Conservation (phyloP, 2,113 vertebrate species). For the Sardina pilchardus region DNA sequence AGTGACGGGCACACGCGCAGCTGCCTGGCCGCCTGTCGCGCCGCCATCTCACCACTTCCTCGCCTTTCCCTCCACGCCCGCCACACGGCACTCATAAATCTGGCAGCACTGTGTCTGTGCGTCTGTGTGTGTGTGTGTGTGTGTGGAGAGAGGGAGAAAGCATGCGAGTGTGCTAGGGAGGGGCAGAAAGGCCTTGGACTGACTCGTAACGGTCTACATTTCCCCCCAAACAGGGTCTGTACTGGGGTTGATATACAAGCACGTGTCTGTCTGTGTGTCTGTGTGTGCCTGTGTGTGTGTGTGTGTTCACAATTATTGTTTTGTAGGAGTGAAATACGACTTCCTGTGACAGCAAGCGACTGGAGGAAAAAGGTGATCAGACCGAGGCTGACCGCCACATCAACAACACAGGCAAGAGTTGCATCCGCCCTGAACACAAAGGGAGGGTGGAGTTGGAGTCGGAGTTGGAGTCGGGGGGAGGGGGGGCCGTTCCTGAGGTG, state of each 20-base stretch:
- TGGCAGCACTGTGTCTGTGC: neutral
- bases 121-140: neutral
- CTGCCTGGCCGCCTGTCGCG: neutral
- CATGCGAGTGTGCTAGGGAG: neutral
- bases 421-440: neutral
- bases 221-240: neutral
- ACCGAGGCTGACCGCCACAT: too few relatives aligned
- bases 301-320: neutral
- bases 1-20: neutral
- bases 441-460: neutral
- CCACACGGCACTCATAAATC: neutral
- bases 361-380: neutral
- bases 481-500: slow-evolving; percentile 36
- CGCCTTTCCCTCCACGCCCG: neutral
- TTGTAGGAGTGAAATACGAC: neutral
- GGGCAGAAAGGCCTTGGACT: neutral
- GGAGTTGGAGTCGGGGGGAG: neutral
- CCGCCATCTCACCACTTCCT: neutral
- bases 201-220: neutral
- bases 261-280: neutral
- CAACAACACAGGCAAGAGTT: neutral
- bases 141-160: neutral
- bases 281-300: neutral
- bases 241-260: neutral
- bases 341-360: neutral